Base-by-base conservation (phyloP, 2,888 invertebrate genomes). In the Leptinotarsa rubiginosa region DNA sequence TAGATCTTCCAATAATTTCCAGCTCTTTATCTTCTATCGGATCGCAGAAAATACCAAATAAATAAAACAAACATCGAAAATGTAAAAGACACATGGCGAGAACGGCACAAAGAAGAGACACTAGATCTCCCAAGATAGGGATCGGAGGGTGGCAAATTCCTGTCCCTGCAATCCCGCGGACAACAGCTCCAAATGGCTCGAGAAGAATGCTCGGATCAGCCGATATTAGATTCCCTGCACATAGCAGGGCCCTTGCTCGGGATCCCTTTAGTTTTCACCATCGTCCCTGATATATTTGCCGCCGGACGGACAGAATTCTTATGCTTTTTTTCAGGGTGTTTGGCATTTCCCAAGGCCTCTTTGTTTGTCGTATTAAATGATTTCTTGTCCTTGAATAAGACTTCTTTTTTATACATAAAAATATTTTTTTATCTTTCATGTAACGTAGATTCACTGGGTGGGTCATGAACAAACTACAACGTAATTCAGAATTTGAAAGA, bases 161-260 rank as follows among this genome's bases (percentile, higher is more conserved):
- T 84, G 78, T 82, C 84, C 84, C 85, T 84, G 85, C 84, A 86
- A 86, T 86, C 86, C 85, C 84, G 84, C 84, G 85, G 86, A 85
- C 85, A 85, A 85, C 84, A 84, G 82, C 81, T 82, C 81, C 82
- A 83, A 73, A 83, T 83, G 84, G 85, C 84, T 84, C 84, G 85
- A 83, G 84, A 85, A 86, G 86, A 87, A 87, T 87, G 85, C 84
- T 82, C 82, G 86, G 85, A 85, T 85, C 85, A 85, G 84, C 84
- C 85, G 85, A 86, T 87, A 87, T 87, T 87, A 86, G 85, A 87
- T 86, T 86, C 85, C 80, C 85, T 78, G 74, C 83, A 83, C 85
- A 84, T 84, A 84, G 83, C 84, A 81, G 82, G 79, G 81, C 82
- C 79, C 80, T 65, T 67, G 59, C 47, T 50, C 25, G n/a, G 47